Evolutionary conservation across 1,140 invertebrate genomes (phyloP).

Genomic region (Pseudomyrmex sp.): DNA sequence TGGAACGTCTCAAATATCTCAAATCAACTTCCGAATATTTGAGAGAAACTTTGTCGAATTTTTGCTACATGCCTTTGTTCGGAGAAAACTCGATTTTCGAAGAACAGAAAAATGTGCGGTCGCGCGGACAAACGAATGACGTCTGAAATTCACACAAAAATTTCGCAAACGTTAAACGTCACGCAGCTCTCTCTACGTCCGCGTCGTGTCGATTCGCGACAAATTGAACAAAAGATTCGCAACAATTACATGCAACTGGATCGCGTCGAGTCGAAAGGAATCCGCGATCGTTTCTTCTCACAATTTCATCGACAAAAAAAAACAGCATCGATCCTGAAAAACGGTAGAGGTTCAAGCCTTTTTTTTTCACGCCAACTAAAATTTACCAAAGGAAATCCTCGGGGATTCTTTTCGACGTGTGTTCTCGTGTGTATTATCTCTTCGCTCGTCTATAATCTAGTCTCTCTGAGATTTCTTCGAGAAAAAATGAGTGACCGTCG

Average conservation of each 20-base stretch:
- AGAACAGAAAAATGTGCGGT: no score
- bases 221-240: background rate
- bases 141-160: no score
- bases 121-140: no score
- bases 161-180: no score
- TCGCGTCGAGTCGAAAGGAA: background rate
- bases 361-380: no score
- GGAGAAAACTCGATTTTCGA: no score
- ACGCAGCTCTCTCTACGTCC: background rate
- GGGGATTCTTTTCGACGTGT: background rate
- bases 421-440: conserved; percentile 2
- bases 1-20: no score
- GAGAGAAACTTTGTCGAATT: no score
- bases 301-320: background rate
- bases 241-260: background rate
- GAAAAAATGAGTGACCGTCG: no score
- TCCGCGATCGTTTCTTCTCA: background rate
- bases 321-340: background rate
- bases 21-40: no score
- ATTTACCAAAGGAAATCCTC: conserved; percentile 1
- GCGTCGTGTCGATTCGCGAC: background rate
- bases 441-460: conserved; percentile 1
- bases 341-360: background rate
- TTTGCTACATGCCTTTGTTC: no score
- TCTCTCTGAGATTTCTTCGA: no score